Evolutionary conservation across 2,113 vertebrate species (phyloP).

Genomic region (Microcebus murinus): DNA sequence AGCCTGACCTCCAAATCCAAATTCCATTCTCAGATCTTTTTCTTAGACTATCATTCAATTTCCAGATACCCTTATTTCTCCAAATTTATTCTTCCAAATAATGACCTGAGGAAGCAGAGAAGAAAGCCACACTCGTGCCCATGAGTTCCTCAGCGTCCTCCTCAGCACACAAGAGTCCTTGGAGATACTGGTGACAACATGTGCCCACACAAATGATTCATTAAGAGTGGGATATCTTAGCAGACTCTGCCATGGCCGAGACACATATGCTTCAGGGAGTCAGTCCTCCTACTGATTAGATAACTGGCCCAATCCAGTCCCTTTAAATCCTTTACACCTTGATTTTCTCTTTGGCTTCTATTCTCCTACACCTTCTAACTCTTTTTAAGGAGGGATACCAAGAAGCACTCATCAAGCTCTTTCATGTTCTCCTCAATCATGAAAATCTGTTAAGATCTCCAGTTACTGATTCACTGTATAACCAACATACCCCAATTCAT

Average conservation of each 20-base stretch:
- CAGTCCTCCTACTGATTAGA: background rate
- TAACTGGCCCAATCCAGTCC: background rate
- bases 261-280: conserved; percentile 21
- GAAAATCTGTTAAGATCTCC: background rate
- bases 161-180: background rate
- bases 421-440: background rate
- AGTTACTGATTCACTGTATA: background rate
- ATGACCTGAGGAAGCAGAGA: background rate
- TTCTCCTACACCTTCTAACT: background rate
- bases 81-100: conserved; percentile 36
- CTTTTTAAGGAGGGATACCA: conserved; percentile 33
- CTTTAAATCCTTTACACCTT: background rate
- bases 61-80: background rate
- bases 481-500: background rate
- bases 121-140: background rate
- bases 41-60: background rate
- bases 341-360: background rate
- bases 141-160: background rate
- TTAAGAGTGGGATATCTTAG: background rate
- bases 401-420: background rate
- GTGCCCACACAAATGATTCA: conserved; percentile 43
- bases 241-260: background rate
- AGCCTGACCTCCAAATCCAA: conserved; percentile 1
- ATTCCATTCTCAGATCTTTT: conserved; percentile 15
- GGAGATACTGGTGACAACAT: background rate